These are phyloP conservation scores for Acleris holmiana DNA, from an alignment of 2,888 invertebrate species.

Conservation along the genomic window DNA sequence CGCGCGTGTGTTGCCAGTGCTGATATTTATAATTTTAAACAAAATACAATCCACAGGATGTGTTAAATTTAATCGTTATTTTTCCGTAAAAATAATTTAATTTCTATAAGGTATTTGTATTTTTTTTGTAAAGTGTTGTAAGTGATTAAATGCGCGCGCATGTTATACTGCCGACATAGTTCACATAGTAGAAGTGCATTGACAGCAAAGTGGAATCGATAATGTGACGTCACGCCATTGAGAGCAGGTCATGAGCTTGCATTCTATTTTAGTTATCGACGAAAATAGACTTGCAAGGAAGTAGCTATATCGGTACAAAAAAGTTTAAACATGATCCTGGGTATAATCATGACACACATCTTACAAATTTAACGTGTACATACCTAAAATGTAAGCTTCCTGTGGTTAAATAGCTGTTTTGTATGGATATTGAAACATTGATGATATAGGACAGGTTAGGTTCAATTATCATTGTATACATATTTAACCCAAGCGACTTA, in stretches of 20 bases:
- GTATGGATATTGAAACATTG: no score
- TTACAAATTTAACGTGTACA: no score
- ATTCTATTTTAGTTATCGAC: constrained; percentile 53
- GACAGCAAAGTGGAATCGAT: constrained; percentile 67
- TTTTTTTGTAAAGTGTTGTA: not conserved
- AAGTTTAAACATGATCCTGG: no score
- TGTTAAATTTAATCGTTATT: not conserved
- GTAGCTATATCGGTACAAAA: no score
- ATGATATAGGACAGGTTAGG: no score
- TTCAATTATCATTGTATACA: no score
- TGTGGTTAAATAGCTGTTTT: no score
- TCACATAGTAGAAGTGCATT: constrained; percentile 53
- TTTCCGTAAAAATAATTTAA: constrained; percentile 5
- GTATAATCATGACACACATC: no score
- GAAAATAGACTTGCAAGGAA: constrained; percentile 45
- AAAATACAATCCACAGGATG: not conserved
- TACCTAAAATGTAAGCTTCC: no score
- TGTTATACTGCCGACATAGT: constrained; percentile 44
- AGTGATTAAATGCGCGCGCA: constrained; percentile 54
- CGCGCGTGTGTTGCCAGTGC: constrained; percentile 52
- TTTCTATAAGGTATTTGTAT: not conserved
- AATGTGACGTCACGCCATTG: constrained; percentile 78
- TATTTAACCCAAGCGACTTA: no score
- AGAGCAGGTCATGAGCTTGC: constrained; percentile 50
- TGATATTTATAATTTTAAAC: constrained; percentile 13